Base-by-base conservation (phyloP, 2,113 vertebrate species). In the Coptodon bakossiorum region DNA sequence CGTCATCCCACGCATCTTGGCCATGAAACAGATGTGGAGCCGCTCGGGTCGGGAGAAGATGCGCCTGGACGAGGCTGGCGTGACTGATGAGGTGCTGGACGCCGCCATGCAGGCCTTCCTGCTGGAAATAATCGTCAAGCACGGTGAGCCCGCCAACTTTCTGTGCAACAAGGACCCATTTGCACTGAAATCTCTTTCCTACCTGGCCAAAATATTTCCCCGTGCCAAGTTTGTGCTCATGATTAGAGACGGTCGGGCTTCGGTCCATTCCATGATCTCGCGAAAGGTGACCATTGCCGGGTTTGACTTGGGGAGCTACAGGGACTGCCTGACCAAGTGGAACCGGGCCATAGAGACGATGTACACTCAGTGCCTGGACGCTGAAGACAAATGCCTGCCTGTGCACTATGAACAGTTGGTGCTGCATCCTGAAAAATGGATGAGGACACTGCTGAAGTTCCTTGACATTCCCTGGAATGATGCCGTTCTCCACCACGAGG, bases 11-110 rank as follows among this genome's bases (percentile, higher is more conserved):
- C 96, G 98, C 10, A 99, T 99, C 53, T 95, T 99, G 91, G 98
- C 98, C 1, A 97, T 99, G 84, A 99, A 99, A 86, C 98, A 99
- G 96, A 99, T 99, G 98, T 99, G 98, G 98, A 98, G 98, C 12
- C 96, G 98, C 9, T 99, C 98, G 0, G 98, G 98, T 78, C 97
- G 98, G 81, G 98, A 99, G 95, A 99, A 99, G 89, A 98, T 99
- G 95, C 97, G 98, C 1, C 94, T 99, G 92, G 98, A 99, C 1
- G 98, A 99, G 92, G 98, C 98, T 0, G 98, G 98, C 0, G 98
- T 99, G 31, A 99, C 98, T 0, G 98, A 99, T 2, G 98, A 99
- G 91, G 98, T 99, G 85, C 91, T 99, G 89, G 98, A 99, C 38
- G 98, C 98, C 0, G 98, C 98, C 93, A 99, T 99, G 98, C 97